Evolutionary conservation across 1,140 invertebrate species (phyloP).

Genomic region (Streblospio benedicti): DNA sequence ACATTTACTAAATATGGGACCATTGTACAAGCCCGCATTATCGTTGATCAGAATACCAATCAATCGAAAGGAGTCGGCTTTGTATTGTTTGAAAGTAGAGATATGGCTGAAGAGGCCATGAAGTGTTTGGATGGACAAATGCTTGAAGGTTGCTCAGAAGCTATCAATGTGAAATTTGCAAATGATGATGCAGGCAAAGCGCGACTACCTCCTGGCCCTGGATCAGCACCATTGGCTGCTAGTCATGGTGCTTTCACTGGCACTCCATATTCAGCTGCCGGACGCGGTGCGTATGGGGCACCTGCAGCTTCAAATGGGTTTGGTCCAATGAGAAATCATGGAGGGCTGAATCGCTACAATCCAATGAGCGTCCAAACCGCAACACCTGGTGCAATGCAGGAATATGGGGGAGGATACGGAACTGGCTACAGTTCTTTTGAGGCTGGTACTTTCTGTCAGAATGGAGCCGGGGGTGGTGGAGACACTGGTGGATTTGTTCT

Average conservation of each 20-base stretch:
- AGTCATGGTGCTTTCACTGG: no score
- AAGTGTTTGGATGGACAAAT: conserved; percentile 72
- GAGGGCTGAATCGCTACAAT: conserved; percentile 29
- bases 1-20: conserved; percentile 77
- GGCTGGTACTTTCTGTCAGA: no score
- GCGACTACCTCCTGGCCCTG: no score
- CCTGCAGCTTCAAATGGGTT: not conserved
- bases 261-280: no score
- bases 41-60: conserved; percentile 77
- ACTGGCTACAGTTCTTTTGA: no score
- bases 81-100: conserved; percentile 55
- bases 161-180: conserved; percentile 76
- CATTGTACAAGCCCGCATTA: conserved; percentile 81
- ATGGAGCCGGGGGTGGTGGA: not conserved
- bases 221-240: no score
- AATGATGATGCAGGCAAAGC: conserved; percentile 78
- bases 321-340: conserved; percentile 27
- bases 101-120: conserved; percentile 81
- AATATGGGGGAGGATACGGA: no score
- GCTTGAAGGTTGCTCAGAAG: conserved; percentile 71
- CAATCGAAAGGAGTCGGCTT: conserved; percentile 80
- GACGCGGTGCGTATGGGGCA: no score
- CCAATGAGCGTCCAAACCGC: conserved; percentile 34
- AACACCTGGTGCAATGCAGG: no score
- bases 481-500: conserved; percentile 31